These are phyloP conservation scores for Bagarius yarrelli DNA, from an alignment of 2,113 vertebrate genomes.

Conservation along the genomic window DNA sequence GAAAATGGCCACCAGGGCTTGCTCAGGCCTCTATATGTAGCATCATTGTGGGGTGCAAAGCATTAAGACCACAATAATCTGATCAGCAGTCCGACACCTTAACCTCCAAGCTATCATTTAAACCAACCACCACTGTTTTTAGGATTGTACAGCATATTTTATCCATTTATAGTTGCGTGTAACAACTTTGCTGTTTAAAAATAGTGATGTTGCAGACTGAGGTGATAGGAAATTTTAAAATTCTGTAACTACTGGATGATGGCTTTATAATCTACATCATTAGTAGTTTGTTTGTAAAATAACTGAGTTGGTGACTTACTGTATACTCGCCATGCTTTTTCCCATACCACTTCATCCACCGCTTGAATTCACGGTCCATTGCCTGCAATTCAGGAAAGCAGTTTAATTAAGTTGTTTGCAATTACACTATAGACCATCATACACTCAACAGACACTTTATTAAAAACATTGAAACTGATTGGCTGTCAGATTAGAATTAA, in stretches of 20 bases:
- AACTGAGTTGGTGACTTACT: conserved; percentile 74
- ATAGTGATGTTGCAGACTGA: neutral
- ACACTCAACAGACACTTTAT: neutral
- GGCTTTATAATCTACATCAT: neutral
- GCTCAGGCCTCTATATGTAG: too few relatives aligned
- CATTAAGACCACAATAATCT: too few relatives aligned
- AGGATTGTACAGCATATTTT: neutral
- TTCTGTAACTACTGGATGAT: neutral
- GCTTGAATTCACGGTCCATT: conserved; percentile 97
- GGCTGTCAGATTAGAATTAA: neutral
- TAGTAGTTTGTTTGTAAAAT: neutral
- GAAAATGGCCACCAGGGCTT: too few relatives aligned
- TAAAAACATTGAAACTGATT: neutral
- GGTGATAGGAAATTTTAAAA: too few relatives aligned
- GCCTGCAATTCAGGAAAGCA: conserved; percentile 68
- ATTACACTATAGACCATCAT: neutral
- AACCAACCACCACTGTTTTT: too few relatives aligned
- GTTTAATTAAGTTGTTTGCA: neutral
- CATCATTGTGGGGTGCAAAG: neutral
- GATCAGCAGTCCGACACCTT: too few relatives aligned
- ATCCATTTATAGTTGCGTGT: neutral
- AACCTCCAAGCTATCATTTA: too few relatives aligned
- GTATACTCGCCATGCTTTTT: conserved; percentile 99
- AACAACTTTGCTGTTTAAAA: neutral
- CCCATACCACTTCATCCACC: conserved; percentile 99